Evolutionary conservation across 2,797 vertebrate species (phyloP).

Genomic region (Choloepus didactylus): DNA sequence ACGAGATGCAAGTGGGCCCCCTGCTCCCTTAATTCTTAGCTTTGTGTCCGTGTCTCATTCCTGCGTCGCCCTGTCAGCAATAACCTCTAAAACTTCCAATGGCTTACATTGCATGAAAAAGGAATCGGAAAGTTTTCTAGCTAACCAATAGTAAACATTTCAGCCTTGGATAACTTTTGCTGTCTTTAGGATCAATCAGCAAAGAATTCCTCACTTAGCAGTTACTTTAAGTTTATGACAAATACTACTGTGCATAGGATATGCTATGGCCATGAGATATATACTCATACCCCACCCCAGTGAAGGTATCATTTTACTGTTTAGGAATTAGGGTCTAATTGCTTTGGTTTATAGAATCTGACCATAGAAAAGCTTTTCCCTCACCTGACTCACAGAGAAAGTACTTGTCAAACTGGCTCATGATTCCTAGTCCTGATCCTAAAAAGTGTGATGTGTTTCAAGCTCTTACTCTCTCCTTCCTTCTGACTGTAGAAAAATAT

Average conservation of each 20-base stretch:
- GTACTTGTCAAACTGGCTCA: slow-evolving; percentile 78
- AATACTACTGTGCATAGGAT: not conserved
- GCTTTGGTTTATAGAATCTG: slow-evolving; percentile 57
- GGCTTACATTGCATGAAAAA: slow-evolving; percentile 68
- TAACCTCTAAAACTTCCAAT: slow-evolving; percentile 28
- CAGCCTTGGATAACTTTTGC: not conserved
- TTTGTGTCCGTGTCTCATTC: too few relatives aligned
- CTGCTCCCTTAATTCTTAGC: too few relatives aligned
- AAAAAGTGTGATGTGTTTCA: slow-evolving; percentile 73
- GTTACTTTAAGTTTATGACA: not conserved
- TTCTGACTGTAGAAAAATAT: slow-evolving; percentile 77
- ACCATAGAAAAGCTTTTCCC: slow-evolving; percentile 57
- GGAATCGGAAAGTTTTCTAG: slow-evolving; percentile 9
- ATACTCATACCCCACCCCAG: slow-evolving; percentile 8
- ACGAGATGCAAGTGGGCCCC: too few relatives aligned
- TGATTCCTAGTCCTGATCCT: slow-evolving; percentile 76
- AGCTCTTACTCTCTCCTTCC: slow-evolving; percentile 27
- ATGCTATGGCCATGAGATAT: not conserved
- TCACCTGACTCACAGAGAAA: slow-evolving; percentile 69
- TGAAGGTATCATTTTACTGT: slow-evolving; percentile 77
- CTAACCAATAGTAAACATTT: slow-evolving; percentile 35
- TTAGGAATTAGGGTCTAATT: slow-evolving; percentile 76
- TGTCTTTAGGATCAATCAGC: slow-evolving; percentile 28
- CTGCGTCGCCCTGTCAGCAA: too few relatives aligned
- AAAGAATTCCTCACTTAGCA: slow-evolving; percentile 37